A percentile compares a stretch with the other conserved stretches of the same genome.
These are phyloP conservation scores for Lamellibrachia satsuma DNA, from an alignment of 2,888 invertebrate species.

Conservation along the genomic window DNA sequence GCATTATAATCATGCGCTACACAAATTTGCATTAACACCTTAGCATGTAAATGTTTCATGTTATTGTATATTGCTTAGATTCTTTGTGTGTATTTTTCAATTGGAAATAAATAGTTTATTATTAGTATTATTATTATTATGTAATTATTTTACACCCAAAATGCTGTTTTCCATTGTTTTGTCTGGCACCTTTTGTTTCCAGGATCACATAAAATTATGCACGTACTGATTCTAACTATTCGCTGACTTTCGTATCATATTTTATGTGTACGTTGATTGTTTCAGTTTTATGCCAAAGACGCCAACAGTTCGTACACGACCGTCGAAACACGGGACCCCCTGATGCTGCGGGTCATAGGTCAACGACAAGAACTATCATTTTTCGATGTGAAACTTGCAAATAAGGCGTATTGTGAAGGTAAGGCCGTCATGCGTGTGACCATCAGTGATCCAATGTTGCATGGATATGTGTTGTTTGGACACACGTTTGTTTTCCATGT, in stretches of 20 bases:
- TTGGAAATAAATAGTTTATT: too few relatives aligned
- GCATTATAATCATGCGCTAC: too few relatives aligned
- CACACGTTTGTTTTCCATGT: not conserved
- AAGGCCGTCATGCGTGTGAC: conserved; percentile 3
- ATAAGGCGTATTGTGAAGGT: conserved; percentile 60
- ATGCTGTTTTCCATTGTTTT: too few relatives aligned
- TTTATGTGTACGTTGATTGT: not conserved
- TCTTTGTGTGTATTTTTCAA: too few relatives aligned
- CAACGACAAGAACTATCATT: conserved; percentile 59
- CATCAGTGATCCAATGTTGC: not conserved
- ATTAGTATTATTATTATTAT: too few relatives aligned
- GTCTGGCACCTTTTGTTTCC: not conserved
- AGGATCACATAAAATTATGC: not conserved
- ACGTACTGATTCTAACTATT: not conserved
- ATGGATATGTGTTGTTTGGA: not conserved
- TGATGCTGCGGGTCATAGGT: conserved; percentile 56
- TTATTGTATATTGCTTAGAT: too few relatives aligned
- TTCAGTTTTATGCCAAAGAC: conserved; percentile 45
- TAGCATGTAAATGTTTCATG: too few relatives aligned
- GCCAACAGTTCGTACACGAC: conserved; percentile 42
- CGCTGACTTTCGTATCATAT: not conserved
- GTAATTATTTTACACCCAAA: too few relatives aligned
- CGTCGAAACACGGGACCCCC: conserved; percentile 51
- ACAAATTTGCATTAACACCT: too few relatives aligned
- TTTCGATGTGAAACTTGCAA: conserved; percentile 61